A percentile compares a stretch with the other conserved stretches of the same genome.
Conservation (phyloP, 1,140 invertebrate species). For the Brachionus asplanchnoidis region DNA sequence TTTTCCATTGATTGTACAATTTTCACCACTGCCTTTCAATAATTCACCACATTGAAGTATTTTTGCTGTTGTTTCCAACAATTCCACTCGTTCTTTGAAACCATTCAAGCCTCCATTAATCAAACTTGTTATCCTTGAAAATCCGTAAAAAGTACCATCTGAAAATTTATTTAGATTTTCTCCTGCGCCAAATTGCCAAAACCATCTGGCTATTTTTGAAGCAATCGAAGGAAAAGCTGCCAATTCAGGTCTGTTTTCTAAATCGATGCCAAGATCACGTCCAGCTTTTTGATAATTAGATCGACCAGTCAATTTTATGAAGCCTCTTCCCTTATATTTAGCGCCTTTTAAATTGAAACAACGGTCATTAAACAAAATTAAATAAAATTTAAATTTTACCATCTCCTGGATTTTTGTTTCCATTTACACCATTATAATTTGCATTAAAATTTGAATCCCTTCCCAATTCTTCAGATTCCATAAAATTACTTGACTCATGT, state of each 20-base stretch:
- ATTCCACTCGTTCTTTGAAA: background rate
- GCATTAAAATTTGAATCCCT: background rate
- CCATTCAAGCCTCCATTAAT: constrained; percentile 3
- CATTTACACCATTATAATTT: background rate
- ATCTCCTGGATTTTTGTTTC: background rate
- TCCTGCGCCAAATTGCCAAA: background rate
- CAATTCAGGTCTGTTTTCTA: background rate
- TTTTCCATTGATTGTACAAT: background rate
- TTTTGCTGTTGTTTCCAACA: background rate
- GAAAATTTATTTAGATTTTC: background rate
- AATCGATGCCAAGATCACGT: background rate
- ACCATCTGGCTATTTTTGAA: background rate
- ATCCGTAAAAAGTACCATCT: background rate
- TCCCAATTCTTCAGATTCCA: background rate
- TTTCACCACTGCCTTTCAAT: background rate
- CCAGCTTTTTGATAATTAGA: background rate
- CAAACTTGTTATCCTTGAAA: background rate
- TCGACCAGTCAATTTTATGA: background rate
- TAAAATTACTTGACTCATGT: background rate
- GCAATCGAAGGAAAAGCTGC: background rate
- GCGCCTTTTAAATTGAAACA: background rate
- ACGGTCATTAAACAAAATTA: background rate
- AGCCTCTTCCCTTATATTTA: background rate
- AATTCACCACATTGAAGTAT: background rate
- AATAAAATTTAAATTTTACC: background rate